Percentiles rank a stretch among this genome's conserved stretches.
These are phyloP conservation scores for Ictidomys tridecemlineatus DNA, from an alignment of 2,113 vertebrate species.

Conservation along the genomic window DNA sequence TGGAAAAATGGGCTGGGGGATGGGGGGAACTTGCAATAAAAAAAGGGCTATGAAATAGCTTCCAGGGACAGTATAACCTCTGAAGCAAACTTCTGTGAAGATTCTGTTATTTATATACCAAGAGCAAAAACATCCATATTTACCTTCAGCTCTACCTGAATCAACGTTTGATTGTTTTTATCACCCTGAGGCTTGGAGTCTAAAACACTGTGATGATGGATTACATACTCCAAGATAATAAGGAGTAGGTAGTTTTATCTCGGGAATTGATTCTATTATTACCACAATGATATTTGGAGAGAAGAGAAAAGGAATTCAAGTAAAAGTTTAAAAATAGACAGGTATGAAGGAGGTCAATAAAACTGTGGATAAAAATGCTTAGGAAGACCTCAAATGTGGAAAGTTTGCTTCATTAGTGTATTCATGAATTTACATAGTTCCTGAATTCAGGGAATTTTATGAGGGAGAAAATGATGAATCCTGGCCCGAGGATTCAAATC, in stretches of 20 bases:
- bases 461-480: background rate
- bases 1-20: background rate
- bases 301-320: conserved; percentile 54
- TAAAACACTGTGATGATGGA: background rate
- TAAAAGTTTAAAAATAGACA: conserved; percentile 59
- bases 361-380: background rate
- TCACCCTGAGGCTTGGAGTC: background rate
- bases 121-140: conserved; percentile 1
- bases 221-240: background rate
- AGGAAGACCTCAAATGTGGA: background rate
- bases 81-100: background rate
- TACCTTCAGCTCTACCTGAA: background rate
- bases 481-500: background rate
- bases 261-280: conserved; percentile 23
- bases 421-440: background rate
- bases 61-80: background rate
- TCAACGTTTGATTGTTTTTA: background rate
- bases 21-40: background rate
- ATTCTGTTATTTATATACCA: background rate
- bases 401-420: background rate
- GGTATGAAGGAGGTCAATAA: background rate
- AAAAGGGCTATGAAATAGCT: background rate
- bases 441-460: background rate
- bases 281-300: background rate
- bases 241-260: conserved; percentile 15